phyloP scores from a whole-genome alignment of 2,888 invertebrate genomes.

The Encarsia formosa region DNA sequence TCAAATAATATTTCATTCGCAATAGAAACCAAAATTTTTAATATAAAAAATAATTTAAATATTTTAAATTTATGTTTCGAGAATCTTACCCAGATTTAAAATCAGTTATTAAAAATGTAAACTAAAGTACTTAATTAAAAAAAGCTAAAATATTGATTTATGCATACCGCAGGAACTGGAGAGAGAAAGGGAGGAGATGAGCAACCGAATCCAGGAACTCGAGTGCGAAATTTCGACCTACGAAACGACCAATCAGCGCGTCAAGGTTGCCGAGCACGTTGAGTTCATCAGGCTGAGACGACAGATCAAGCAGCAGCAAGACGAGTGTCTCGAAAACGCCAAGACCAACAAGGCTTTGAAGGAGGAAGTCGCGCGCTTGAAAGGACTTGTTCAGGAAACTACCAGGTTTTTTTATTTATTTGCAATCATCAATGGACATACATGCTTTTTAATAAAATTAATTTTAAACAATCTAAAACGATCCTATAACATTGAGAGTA shows the following conservation, averaged over 20 bases:
- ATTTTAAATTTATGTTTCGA: not conserved
- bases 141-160: too few species aligned
- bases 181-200: constrained; percentile 38
- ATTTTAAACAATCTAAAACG: too few species aligned
- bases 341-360: constrained; percentile 37
- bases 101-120: too few species aligned
- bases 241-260: constrained; percentile 35
- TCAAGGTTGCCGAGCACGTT: constrained; percentile 46
- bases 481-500: too few species aligned
- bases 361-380: constrained; percentile 38
- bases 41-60: too few species aligned
- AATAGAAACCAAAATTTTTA: too few species aligned
- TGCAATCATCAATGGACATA: too few species aligned
- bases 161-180: constrained; percentile 44
- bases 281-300: constrained; percentile 46
- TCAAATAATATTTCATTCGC: too few species aligned
- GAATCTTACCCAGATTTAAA: too few species aligned
- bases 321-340: constrained; percentile 38
- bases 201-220: constrained; percentile 35
- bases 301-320: constrained; percentile 43
- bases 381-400: constrained; percentile 36
- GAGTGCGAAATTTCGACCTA: constrained; percentile 38
- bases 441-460: too few species aligned
- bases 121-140: too few species aligned
- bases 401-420: too few species aligned